Base-by-base conservation (phyloP, 2,797 vertebrate species). In the Centroberyx gerrardi region DNA sequence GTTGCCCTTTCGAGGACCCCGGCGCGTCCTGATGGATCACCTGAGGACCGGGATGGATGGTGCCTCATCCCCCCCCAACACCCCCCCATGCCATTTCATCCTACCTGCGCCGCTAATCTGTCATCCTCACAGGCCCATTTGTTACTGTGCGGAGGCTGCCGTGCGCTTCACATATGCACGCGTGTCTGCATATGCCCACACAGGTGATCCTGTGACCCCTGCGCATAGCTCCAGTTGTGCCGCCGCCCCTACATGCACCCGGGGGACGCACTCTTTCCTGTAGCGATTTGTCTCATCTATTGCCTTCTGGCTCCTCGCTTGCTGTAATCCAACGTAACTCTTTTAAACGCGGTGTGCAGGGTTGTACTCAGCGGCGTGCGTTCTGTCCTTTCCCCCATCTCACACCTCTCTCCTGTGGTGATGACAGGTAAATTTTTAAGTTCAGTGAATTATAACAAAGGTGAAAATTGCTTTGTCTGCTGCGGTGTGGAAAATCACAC, bases 1-100 rank as follows among this genome's bases (percentile, higher is more conserved):
- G 82, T 84, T 87, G 87, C 76, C 91, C 91, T 91, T 92, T 90
- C 69, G 65, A 49, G 72, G 82, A 87, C 88, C 86, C 76, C 75
- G 40, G 72, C 56, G 6, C 3, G 3, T 86, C 29, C 85, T 95
- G 94, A 94, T 93, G 89, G 90, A 94, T 94, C 91, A 83, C 93
- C 88, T 74, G 70, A 27, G 31, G 70, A 70, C 79, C 5, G 48
- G 88, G 85, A 93, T 92, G 89, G 93, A 93, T 94, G 83, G 72
- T 17, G 51, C 62, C 62, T 70, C 69, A 22, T 60, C 59, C 74
- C 69, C 69, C 59, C 40, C 38, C 74, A 58, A n/a, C n/a, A n/a
- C n/a, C 78, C 72, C 62, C 85, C 65, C 65, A 66, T 83, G 91
- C 82, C 83, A 87, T 92, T 94, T 93, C 74, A 88, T 89, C 72